Conservation (phyloP, 2,888 invertebrate species). For the Pandemis cinnamomeana region DNA sequence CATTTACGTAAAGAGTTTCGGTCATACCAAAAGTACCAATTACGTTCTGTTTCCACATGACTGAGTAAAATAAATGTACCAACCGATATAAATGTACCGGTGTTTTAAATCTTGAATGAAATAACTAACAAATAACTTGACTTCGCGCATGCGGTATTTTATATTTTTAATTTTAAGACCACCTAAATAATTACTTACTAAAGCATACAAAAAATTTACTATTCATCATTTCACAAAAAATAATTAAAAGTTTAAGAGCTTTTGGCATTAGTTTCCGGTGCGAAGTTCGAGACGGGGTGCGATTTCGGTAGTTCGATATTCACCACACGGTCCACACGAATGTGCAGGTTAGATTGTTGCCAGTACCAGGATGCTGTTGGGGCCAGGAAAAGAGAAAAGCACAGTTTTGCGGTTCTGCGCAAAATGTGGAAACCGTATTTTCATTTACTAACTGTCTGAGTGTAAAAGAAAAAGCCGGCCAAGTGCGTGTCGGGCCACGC, state of each 20-base stretch:
- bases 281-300: conserved; percentile 14
- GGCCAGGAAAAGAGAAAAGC: neutral
- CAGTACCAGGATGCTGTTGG: neutral
- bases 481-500: no score
- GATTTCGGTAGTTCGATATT: conserved; percentile 33
- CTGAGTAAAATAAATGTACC: no score
- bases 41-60: no score
- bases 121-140: no score
- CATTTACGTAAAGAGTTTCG: no score
- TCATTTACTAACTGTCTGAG: no score
- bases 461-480: no score
- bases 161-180: neutral
- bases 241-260: neutral
- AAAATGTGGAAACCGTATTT: no score
- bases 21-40: no score
- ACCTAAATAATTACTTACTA: neutral
- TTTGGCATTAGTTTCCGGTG: conserved; percentile 44
- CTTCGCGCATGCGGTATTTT: no score
- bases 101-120: no score
- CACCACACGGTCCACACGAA: conserved; percentile 22
- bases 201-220: neutral
- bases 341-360: conserved; percentile 19
- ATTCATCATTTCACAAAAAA: neutral
- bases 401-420: neutral
- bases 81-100: no score